Percentiles rank a stretch among this genome's conserved stretches.
Conservation (phyloP, 2,797 vertebrate species). For the Enteromius unitaeniatus region DNA sequence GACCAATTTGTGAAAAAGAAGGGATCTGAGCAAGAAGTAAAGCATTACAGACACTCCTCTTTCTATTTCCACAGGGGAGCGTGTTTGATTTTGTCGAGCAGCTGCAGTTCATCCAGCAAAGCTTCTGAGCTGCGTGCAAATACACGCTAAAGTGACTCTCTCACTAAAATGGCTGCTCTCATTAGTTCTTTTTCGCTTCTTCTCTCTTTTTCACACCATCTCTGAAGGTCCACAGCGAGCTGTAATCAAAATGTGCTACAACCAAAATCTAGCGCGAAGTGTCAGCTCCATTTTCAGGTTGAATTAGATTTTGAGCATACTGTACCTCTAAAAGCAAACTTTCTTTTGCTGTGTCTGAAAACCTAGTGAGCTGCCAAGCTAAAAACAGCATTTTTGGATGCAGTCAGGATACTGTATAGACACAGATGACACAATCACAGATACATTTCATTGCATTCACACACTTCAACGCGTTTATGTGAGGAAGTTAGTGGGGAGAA, state of each 20-base stretch:
- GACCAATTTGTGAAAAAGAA: slow-evolving; percentile 19
- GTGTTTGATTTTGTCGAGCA: slow-evolving; percentile 25
- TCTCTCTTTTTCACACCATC: slow-evolving; percentile 24
- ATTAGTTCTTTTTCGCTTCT: slow-evolving; percentile 34
- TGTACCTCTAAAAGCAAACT: neutral
- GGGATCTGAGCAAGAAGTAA: neutral
- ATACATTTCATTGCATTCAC: neutral
- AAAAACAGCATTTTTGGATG: neutral
- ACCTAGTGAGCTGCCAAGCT: neutral
- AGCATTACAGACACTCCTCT: slow-evolving; percentile 2
- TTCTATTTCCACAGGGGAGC: slow-evolving; percentile 5
- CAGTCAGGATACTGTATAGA: neutral
- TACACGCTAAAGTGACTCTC: neutral
- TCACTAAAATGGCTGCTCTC: neutral
- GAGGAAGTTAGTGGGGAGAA: neutral
- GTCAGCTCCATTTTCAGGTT: slow-evolving; percentile 9
- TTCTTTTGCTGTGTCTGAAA: neutral
- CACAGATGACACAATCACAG: neutral
- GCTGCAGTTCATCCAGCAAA: slow-evolving; percentile 19
- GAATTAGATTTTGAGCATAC: slow-evolving; percentile 3
- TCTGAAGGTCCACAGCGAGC: slow-evolving; percentile 5
- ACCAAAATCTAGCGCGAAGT: neutral
- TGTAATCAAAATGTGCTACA: slow-evolving; percentile 18
- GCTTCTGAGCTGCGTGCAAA: neutral
- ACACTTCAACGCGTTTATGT: neutral